Evolutionary conservation across 30 jellyfish, hydroid and myxozoan species (phyloP).

Genomic region (Pseudorhiza aurosa): DNA sequence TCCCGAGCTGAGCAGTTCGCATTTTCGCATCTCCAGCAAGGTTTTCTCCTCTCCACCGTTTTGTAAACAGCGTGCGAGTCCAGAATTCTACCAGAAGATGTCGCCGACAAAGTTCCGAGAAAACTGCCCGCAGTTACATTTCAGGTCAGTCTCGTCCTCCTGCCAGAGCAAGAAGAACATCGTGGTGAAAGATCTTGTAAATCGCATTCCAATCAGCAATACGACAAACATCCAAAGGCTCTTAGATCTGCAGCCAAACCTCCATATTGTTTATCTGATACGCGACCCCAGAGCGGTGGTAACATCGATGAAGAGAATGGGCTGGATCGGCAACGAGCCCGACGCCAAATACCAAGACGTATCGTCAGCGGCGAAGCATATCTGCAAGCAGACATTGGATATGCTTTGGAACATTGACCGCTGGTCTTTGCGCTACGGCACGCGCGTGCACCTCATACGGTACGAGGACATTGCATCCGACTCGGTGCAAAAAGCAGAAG

Average conservation of each 20-base stretch:
- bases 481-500: constrained; percentile 57
- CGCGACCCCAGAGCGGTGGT: constrained; percentile 98
- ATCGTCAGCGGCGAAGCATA: constrained; percentile 66
- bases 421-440: constrained; percentile 40
- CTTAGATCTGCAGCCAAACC: constrained; percentile 35
- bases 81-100: constrained; percentile 41
- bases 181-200: constrained; percentile 87
- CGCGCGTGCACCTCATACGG: constrained; percentile 66
- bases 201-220: constrained; percentile 67
- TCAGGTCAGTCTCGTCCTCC: constrained; percentile 43
- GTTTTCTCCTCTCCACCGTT: constrained; percentile 90
- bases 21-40: constrained; percentile 87
- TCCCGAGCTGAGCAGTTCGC: constrained; percentile 96
- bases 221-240: constrained; percentile 44
- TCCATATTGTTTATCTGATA: constrained; percentile 70
- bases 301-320: constrained; percentile 82
- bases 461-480: constrained; percentile 90
- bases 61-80: constrained; percentile 75
- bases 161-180: constrained; percentile 63
- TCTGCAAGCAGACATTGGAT: constrained; percentile 76
- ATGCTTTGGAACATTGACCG: constrained; percentile 61
- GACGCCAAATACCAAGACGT: constrained; percentile 64
- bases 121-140: constrained; percentile 69
- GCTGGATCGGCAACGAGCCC: constrained; percentile 85
- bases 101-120: constrained; percentile 43